A percentile compares a stretch with the other conserved stretches of the same genome.
phyloP scores from a whole-genome alignment of 2,113 vertebrate genomes.

The Thymallus thymallus region DNA sequence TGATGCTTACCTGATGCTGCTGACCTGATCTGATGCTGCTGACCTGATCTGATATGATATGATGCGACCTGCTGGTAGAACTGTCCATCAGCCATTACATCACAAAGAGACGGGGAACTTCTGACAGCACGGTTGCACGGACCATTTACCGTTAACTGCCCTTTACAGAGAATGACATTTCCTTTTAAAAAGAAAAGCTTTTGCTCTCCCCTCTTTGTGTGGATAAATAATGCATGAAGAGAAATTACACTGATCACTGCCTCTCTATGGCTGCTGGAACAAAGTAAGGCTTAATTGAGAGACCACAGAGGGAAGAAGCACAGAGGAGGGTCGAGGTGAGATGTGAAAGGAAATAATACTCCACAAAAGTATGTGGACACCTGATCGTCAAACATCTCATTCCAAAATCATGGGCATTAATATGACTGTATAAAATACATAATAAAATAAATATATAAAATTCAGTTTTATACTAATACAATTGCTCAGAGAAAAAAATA shows the following conservation, averaged over 20 bases:
- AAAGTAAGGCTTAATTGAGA: slow-evolving; percentile 41
- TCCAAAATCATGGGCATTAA: too few species aligned
- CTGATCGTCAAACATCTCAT: too few species aligned
- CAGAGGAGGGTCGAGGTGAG: neutral
- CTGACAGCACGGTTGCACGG: neutral
- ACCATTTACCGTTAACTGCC: neutral
- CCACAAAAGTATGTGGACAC: too few species aligned
- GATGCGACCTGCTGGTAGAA: neutral
- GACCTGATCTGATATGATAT: too few species aligned
- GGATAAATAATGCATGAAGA: slow-evolving; percentile 55
- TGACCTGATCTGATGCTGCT: too few species aligned
- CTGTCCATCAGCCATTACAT: neutral
- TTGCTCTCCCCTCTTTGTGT: slow-evolving; percentile 21
- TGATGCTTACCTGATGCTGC: too few species aligned
- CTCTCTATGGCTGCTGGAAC: slow-evolving; percentile 32
- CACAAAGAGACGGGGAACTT: neutral
- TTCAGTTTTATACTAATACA: too few species aligned
- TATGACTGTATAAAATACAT: too few species aligned
- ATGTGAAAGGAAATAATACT: neutral
- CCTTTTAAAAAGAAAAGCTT: slow-evolving; percentile 16
- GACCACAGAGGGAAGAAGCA: slow-evolving; percentile 1
- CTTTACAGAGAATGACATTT: neutral
- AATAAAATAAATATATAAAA: too few species aligned
- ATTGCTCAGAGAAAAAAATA: too few species aligned
- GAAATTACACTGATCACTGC: slow-evolving; percentile 36